Evolutionary conservation across 2,888 invertebrate genomes (phyloP).

Genomic region (Lepidocyrtoides sp.): DNA sequence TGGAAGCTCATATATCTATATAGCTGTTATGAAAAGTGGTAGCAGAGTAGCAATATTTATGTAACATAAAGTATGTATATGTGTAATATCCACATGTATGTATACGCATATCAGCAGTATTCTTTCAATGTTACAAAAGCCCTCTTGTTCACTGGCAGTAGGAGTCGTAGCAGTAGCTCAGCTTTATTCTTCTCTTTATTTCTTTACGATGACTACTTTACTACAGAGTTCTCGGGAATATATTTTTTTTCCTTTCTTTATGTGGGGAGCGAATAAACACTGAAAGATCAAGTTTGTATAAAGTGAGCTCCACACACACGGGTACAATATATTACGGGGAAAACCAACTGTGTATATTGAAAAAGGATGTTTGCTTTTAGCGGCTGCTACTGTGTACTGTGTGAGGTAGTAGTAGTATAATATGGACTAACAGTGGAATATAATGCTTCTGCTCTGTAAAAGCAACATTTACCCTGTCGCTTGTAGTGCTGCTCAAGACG

Average conservation of each 20-base stretch:
- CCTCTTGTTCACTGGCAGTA: background rate
- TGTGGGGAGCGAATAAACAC: constrained; percentile 46
- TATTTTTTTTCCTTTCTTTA: constrained; percentile 3
- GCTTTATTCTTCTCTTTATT: background rate
- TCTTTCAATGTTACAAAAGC: constrained; percentile 22
- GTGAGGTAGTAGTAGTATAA: background rate
- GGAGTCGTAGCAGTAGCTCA: background rate
- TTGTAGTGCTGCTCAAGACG: constrained; percentile 61
- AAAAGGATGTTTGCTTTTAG: constrained; percentile 43
- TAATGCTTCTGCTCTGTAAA: constrained; percentile 39
- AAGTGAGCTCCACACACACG: background rate
- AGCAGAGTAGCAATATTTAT: background rate
- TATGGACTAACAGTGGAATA: constrained; percentile 16
- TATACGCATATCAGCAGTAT: too few species aligned
- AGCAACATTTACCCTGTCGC: constrained; percentile 55
- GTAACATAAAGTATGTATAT: background rate
- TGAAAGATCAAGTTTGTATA: constrained; percentile 51
- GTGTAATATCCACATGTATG: constrained; percentile 24
- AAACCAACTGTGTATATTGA: constrained; percentile 3
- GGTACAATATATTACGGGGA: background rate
- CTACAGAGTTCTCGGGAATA: background rate
- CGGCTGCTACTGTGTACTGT: background rate
- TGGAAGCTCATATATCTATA: background rate
- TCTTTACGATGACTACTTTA: background rate
- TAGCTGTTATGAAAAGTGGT: constrained; percentile 3